A percentile compares a stretch with the other conserved stretches of the same genome.
Conservation (phyloP, 1,140 invertebrate genomes). For the Eciton burchellii region DNA sequence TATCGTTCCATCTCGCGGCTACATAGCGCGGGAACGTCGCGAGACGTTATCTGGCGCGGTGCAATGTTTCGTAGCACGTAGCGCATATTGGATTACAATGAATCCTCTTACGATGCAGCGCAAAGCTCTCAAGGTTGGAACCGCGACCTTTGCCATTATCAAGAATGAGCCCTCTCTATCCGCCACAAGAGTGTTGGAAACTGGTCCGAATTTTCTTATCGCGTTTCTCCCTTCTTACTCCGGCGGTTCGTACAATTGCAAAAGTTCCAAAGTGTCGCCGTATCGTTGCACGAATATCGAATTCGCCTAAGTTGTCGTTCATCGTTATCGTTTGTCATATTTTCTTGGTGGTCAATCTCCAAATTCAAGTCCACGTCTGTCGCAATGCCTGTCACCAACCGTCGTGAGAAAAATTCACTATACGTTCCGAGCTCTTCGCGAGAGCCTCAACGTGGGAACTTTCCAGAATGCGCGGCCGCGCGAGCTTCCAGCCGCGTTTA, state of each 20-base stretch:
- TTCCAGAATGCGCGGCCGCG: not conserved
- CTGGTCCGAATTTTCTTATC: conserved; percentile 6
- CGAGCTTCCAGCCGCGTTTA: not conserved
- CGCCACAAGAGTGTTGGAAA: conserved; percentile 15
- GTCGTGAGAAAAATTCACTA: too few relatives aligned
- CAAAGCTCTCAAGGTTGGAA: conserved; percentile 62
- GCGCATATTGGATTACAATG: conserved; percentile 81
- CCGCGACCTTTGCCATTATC: conserved; percentile 74
- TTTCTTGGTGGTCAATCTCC: too few relatives aligned
- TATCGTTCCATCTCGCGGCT: conserved; percentile 64
- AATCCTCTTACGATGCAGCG: conserved; percentile 80
- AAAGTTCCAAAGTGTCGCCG: conserved; percentile 28
- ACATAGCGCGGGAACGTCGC: conserved; percentile 63
- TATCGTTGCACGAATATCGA: too few relatives aligned
- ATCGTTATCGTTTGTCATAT: too few relatives aligned
- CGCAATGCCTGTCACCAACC: too few relatives aligned
- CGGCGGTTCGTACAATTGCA: not conserved
- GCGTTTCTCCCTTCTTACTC: conserved; percentile 45
- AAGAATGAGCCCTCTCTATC: conserved; percentile 29
- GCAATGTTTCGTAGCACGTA: conserved; percentile 70
- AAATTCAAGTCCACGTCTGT: too few relatives aligned
- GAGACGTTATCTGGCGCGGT: conserved; percentile 55
- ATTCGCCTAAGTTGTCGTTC: too few relatives aligned
- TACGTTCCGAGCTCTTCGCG: too few relatives aligned
- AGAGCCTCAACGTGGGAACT: conserved; percentile 8